Evolutionary conservation across 2,888 invertebrate species (phyloP).

Genomic region (Pteria penguin): DNA sequence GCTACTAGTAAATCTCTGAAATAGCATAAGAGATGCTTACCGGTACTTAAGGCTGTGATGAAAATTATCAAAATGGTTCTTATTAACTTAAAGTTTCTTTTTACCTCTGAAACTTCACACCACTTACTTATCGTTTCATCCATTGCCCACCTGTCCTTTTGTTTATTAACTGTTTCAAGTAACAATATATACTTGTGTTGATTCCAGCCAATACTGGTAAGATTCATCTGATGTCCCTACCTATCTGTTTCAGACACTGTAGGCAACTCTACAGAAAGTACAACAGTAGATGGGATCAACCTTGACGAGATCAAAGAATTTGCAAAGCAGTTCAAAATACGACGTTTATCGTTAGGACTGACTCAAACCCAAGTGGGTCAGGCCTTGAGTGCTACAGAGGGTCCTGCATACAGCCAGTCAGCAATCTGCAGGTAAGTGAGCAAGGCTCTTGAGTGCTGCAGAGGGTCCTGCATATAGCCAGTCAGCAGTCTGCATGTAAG

Average conservation of each 20-base stretch:
- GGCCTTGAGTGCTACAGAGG: conserved; percentile 96
- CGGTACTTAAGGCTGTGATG: too few relatives aligned
- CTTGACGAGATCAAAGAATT: conserved; percentile 99
- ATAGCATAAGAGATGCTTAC: too few relatives aligned
- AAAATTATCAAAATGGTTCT: too few relatives aligned
- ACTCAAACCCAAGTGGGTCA: conserved; percentile 95
- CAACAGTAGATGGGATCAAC: conserved; percentile 97
- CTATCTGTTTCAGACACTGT: conserved; percentile 80
- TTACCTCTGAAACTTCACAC: too few relatives aligned
- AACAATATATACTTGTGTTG: too few relatives aligned
- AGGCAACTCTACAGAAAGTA: conserved; percentile 95
- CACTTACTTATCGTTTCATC: too few relatives aligned
- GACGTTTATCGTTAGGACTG: conserved; percentile 94
- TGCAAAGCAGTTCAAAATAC: conserved; percentile 96
- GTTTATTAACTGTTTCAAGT: too few relatives aligned
- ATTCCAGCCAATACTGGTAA: too few relatives aligned
- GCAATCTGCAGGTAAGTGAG: conserved; percentile 96
- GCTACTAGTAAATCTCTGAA: too few relatives aligned
- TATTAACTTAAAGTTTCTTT: too few relatives aligned
- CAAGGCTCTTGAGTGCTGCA: conserved; percentile 88
- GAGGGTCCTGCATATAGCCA: conserved; percentile 99
- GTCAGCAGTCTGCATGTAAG: conserved; percentile 98
- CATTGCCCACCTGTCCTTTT: too few relatives aligned
- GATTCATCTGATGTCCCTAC: not conserved
- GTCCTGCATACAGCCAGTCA: conserved; percentile 98